Evolutionary conservation across 2,797 vertebrate species (phyloP).

Genomic region (Sebastes vulpes): DNA sequence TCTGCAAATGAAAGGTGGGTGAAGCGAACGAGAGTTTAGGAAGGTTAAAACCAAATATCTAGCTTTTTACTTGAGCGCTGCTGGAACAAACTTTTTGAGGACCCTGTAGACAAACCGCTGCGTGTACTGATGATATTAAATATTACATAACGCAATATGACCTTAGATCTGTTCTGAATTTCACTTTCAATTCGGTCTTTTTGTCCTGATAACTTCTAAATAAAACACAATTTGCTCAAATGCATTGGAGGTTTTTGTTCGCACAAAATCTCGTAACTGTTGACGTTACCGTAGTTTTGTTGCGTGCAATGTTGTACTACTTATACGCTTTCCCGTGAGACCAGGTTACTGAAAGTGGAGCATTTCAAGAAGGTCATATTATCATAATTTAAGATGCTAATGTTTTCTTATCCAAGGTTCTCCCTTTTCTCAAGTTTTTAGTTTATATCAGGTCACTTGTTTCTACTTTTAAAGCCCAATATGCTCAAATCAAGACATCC

Average conservation of each 20-base stretch:
- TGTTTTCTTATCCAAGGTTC: background rate
- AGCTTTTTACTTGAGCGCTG: background rate
- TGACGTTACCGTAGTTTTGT: too few species aligned
- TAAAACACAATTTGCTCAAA: background rate
- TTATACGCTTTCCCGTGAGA: too few species aligned
- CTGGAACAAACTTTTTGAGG: background rate
- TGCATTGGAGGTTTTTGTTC: background rate
- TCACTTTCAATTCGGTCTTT: background rate
- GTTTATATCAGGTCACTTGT: background rate
- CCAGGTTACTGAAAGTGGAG: background rate
- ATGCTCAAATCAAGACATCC: background rate
- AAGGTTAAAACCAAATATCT: constrained; percentile 10
- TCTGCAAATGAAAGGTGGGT: constrained; percentile 42
- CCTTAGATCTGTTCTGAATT: background rate
- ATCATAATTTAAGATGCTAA: background rate
- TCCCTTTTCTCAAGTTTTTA: background rate
- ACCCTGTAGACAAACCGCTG: background rate
- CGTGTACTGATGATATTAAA: background rate
- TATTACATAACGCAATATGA: background rate
- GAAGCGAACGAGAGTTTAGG: constrained; percentile 32
- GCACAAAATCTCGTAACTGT: too few species aligned
- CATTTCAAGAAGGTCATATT: background rate
- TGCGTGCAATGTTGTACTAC: fast-evolving
- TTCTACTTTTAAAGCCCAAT: background rate
- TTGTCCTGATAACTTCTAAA: background rate